Conservation (phyloP, 1,140 invertebrate genomes). For the Drosophila kanapiae region DNA sequence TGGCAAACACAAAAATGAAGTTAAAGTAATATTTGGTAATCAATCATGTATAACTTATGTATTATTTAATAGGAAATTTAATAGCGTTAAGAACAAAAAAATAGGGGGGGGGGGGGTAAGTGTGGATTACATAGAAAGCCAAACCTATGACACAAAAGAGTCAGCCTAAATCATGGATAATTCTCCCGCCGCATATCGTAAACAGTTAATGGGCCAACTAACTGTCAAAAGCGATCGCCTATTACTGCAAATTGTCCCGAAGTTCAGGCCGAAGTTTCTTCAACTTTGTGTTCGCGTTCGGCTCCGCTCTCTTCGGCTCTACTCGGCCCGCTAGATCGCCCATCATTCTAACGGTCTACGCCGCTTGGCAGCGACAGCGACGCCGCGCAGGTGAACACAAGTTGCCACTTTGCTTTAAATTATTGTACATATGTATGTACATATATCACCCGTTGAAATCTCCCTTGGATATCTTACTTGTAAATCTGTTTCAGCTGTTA, state of each 20-base stretch:
- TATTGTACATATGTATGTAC: background rate
- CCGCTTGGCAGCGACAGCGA: slow-evolving; percentile 3
- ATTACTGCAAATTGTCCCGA: slow-evolving; percentile 23
- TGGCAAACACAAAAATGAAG: background rate
- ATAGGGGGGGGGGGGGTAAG: too few relatives aligned
- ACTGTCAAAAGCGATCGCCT: slow-evolving; percentile 60
- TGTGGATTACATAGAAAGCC: too few relatives aligned
- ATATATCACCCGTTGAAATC: background rate
- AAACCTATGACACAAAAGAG: background rate
- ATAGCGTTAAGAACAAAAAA: too few relatives aligned
- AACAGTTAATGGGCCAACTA: slow-evolving; percentile 57
- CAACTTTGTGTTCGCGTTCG: background rate
- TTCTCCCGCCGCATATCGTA: slow-evolving; percentile 32
- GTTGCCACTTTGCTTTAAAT: background rate
- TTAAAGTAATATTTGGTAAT: too few relatives aligned
- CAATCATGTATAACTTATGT: too few relatives aligned
- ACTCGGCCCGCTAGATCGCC: slow-evolving; percentile 1
- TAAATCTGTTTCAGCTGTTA: too few relatives aligned
- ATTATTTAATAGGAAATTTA: too few relatives aligned
- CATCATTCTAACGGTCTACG: slow-evolving; percentile 62
- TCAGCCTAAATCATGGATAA: slow-evolving; percentile 11
- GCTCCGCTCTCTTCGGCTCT: slow-evolving; percentile 1
- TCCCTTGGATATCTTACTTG: background rate
- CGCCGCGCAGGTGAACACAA: background rate
- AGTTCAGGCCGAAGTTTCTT: slow-evolving; percentile 5